phyloP scores from a whole-genome alignment of 1,140 invertebrate species.

The Cyrtorhinus lividipennis region DNA sequence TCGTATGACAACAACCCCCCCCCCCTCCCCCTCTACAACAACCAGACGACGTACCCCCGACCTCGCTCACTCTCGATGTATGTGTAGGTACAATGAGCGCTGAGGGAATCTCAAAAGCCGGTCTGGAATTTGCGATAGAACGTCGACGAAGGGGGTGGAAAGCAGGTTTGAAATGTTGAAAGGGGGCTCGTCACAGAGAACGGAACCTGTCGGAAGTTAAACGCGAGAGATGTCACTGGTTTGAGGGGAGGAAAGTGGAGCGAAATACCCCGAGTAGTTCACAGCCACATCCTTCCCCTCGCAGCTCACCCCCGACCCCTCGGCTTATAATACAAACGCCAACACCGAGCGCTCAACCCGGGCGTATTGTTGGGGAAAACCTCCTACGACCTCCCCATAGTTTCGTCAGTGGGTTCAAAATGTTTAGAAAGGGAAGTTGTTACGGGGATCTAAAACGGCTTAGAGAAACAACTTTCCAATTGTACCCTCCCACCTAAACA shows the following conservation, averaged over 20 bases:
- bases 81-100: no score
- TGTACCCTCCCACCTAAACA: no score
- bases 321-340: background rate
- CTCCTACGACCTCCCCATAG: background rate
- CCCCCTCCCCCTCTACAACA: no score
- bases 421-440: background rate
- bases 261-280: no score
- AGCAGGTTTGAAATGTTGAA: background rate
- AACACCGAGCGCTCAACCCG: background rate
- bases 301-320: no score
- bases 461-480: no score
- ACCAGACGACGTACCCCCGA: no score
- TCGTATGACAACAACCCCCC: no score
- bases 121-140: background rate
- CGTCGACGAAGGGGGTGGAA: background rate
- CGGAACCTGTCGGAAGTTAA: background rate
- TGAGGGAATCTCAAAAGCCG: no score
- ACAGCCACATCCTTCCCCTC: no score
- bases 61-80: no score
- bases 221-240: background rate
- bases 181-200: background rate
- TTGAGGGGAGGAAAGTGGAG: background rate
- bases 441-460: background rate
- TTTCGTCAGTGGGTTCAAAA: background rate
- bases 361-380: background rate